Base-by-base conservation (phyloP, 2,797 vertebrate species). In the Tiaroga cobitis region DNA sequence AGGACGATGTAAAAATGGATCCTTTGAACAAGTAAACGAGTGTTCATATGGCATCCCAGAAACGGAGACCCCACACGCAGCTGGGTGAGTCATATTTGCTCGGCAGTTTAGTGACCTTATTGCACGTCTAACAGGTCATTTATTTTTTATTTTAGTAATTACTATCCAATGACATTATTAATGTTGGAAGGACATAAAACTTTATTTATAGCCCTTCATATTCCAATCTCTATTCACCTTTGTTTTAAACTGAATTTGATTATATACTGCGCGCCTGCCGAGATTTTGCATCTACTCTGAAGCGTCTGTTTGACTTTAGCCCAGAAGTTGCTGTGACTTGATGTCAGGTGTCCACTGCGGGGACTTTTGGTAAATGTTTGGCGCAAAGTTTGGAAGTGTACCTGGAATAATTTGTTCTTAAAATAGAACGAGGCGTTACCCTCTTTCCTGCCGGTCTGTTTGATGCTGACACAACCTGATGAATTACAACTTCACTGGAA, bases 401-500 rank as follows among this genome's bases (percentile, higher is more conserved):
- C 94, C 94, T 95, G 94, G 91, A 95, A 94, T 91, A 91, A 89
- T 90, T 67, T 63, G 32, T 79, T 87, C 91, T 94, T 93, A 90
- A 94, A 94, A 94, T 94, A 94, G 92, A 84, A 85, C 68, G 69
- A 92, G 94, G 94, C 90, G 90, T 91, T 81, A 51, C 89, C 92
- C 84, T 11, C 74, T 87, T 90, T 94, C 92, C 94, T 92, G 85
- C n/a, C 72, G 79, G 76, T 88, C 85, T 86, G 81, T 89, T 90
- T 84, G 90, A 93, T 92, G 90, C 93, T 92, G 91, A 93, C 91
- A 93, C 91, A 90, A 88, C 90, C 68, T 82, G 91, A 90, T 92
- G 93, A 95, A 94, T 93, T 94, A 92, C 90, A 94, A 93, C 92
- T 91, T 93, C 89, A 93, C 92, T 94, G 95, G 94, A 95, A 95